phyloP scores from a whole-genome alignment of 2,888 invertebrate species.

The Nephrocerus scutellatus region DNA sequence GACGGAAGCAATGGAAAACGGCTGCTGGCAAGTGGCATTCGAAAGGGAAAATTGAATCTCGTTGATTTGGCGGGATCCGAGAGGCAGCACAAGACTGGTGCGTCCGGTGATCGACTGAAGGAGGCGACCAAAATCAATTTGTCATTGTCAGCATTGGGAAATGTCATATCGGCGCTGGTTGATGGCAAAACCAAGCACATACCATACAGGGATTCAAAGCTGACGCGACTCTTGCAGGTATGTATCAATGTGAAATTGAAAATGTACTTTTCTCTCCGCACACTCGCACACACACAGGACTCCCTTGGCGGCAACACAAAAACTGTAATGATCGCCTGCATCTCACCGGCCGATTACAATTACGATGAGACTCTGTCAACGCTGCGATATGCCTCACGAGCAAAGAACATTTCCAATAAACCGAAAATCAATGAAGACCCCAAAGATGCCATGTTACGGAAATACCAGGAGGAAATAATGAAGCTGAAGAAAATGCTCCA shows the following conservation, averaged over 20 bases:
- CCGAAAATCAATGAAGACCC: conserved; percentile 85
- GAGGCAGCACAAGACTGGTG: conserved; percentile 75
- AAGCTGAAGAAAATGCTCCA: conserved; percentile 49
- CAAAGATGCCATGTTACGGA: conserved; percentile 75
- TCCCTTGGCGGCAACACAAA: conserved; percentile 82
- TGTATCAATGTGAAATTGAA: conserved; percentile 7
- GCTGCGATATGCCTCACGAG: conserved; percentile 73
- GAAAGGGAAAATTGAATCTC: conserved; percentile 62
- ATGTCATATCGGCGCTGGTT: conserved; percentile 81
- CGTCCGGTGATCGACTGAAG: conserved; percentile 74
- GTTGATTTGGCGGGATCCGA: conserved; percentile 88
- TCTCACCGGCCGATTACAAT: conserved; percentile 75
- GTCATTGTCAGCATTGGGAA: conserved; percentile 75
- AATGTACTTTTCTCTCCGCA: conserved; percentile 1
- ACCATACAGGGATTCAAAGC: conserved; percentile 78
- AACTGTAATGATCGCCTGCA: conserved; percentile 80
- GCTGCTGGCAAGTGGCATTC: conserved; percentile 42
- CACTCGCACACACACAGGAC: conserved; percentile 49
- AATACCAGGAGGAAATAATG: conserved; percentile 79
- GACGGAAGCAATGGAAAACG: conserved; percentile 24
- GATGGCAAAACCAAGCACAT: conserved; percentile 75
- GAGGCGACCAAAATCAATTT: conserved; percentile 88
- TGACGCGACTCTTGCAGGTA: conserved; percentile 69
- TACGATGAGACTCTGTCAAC: conserved; percentile 80
- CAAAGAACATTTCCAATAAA: conserved; percentile 79